Evolutionary conservation across 2,797 vertebrate species (phyloP).

Genomic region (Anguilla pacifica): DNA sequence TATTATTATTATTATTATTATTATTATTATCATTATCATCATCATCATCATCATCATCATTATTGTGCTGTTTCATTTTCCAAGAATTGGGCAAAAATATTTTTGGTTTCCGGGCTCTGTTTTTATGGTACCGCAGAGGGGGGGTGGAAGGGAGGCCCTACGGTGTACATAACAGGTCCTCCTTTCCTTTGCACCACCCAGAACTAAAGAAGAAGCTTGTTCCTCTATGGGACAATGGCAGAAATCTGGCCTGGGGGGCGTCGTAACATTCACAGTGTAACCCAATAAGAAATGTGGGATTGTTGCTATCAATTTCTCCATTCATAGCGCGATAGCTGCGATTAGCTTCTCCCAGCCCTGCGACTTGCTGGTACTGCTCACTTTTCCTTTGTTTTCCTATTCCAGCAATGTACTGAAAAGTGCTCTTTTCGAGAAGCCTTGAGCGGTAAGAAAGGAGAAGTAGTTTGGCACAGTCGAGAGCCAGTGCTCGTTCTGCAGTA

Average conservation of each 20-base stretch:
- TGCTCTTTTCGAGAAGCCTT: not conserved
- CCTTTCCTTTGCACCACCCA: not conserved
- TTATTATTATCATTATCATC: too few species aligned
- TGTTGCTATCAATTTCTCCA: slow-evolving; percentile 37
- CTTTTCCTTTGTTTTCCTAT: not conserved
- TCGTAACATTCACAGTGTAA: slow-evolving; percentile 56
- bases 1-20: not conserved
- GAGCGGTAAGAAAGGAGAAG: not conserved
- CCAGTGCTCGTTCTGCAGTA: not conserved
- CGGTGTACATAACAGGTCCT: not conserved
- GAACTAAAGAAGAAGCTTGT: slow-evolving; percentile 23
- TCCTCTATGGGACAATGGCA: slow-evolving; percentile 51
- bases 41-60: too few species aligned
- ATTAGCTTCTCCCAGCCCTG: slow-evolving; percentile 21
- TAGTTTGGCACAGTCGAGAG: not conserved
- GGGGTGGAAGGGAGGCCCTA: not conserved
- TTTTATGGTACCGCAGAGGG: not conserved
- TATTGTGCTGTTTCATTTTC: too few species aligned
- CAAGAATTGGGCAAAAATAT: not conserved
- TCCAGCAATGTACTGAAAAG: not conserved
- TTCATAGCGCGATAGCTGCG: slow-evolving; percentile 25
- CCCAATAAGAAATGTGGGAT: slow-evolving; percentile 46
- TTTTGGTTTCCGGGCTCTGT: not conserved
- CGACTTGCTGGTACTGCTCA: not conserved
- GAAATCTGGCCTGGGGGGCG: slow-evolving; percentile 42